Base-by-base conservation (phyloP, 2,113 vertebrate genomes). In the Gambusia affinis region DNA sequence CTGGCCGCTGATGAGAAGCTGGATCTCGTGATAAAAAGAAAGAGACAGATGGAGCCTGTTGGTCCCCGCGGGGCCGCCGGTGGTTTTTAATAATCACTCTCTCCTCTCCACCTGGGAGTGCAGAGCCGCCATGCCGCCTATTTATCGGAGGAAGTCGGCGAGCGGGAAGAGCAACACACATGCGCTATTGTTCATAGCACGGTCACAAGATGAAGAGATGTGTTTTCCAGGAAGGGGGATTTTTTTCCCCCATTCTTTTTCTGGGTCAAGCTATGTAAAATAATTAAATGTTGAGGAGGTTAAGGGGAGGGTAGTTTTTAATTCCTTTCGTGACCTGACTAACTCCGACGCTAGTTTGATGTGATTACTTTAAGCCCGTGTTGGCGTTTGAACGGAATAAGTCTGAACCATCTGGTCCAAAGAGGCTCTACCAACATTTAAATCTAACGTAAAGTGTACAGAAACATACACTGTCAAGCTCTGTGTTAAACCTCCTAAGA, bases 1-100 rank as follows among this genome's bases (percentile, higher is more conserved):
- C 6, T 42, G 14, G 61, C 72, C 12, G 31, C 74, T 67, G 86
- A 89, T 87, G 83, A 78, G 79, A 79, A 81, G 71, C 73, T 87
- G 67, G 72, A 80, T 83, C 61, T 71, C 30, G 73, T 64, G 72
- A 74, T 12, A 11, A 60, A 79, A 29, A 82, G 78, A 67, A 14
- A 42, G 72, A 79, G 78, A 81, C 82, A 74, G 86, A 85, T 84
- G 81, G 85, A 87, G 70, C 64, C 12, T 0, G 70, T 74, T 22
- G 15, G 77, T 82, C 80, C 87, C 91, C 63, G 83, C 80, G 79
- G 87, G 78, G 83, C 60, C 14, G 67, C 71, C 80, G 81, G 76
- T 90, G 88, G 88, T 89, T 92, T 93, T 92, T 92, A 92, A 92
- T 93, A 94, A 93, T 88, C 87, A 76, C 79, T 81, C 79, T 67